Evolutionary conservation across 2,888 invertebrate species (phyloP), one percentile per base, ranked within the genome.

Genomic region (Epiperipatus broadwayi): DNA sequence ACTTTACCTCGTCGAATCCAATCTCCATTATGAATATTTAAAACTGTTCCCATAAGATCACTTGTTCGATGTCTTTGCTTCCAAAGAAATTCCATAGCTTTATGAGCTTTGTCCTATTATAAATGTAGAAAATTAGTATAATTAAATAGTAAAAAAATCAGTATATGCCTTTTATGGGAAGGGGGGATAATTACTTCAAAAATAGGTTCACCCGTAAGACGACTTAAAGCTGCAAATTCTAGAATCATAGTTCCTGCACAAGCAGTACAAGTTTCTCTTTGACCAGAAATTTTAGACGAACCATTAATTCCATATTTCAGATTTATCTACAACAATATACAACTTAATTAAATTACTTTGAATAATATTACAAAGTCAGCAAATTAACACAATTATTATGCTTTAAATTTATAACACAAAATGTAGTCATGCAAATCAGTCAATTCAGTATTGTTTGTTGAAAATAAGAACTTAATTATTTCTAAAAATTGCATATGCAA

Each of bases 221-320:
- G 71, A 2, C 87, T 87, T 5, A 97, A 66, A 1, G 93, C 87
- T 1, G 93, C 93, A 73, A 95, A 85, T 64, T 97, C 95, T 21
- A 97, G 63, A 37, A 97, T 78, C 73, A 95, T 89, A 1, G 93
- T 93, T 1, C 95, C 95, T 2, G 91, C 93, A 61, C 95, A 97
- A 0, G 95, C 93, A 0, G 95, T 95, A 55, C 95, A 95, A 0
- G 93, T 93, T 61, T 91, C 89, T 3, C 78, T 68, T 0, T 77
- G 75, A 48, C 75, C 70, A 45, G 74, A 72, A 35, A 81, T 52
- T 15, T 73, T 71, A 21, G 73, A 70, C 44, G 71, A 72, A 57
- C 21, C 7, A 30, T 78, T 78, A 58, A 89, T 71, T 16, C 89
- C 91, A 53, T 75, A 67, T 22, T 73, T 72, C 21, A 85, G 65